Evolutionary conservation across 92 coral and sea anemone genomes (phyloP).

Genomic region (Desmophyllum pertusum): DNA sequence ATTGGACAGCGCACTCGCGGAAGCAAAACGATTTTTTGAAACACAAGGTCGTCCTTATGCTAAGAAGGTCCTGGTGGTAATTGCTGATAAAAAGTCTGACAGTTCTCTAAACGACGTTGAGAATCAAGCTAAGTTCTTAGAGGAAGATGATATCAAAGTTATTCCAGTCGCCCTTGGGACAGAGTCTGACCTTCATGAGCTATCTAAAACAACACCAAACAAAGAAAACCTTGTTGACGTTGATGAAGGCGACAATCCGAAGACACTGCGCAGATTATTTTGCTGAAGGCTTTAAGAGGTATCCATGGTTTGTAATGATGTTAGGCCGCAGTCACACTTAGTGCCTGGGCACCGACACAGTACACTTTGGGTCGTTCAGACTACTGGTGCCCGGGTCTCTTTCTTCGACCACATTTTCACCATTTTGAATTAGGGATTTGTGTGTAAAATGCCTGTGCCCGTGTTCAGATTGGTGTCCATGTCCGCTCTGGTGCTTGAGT

Average conservation of each 20-base stretch:
- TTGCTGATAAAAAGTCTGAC: constrained; percentile 57
- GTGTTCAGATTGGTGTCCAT: too few relatives aligned
- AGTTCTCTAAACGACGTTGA: constrained; percentile 47
- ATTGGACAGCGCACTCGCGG: constrained; percentile 60
- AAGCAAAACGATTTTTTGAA: constrained; percentile 61
- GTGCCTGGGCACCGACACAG: too few relatives aligned
- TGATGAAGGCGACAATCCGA: constrained; percentile 52
- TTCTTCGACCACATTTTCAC: too few relatives aligned
- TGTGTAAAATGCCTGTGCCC: too few relatives aligned
- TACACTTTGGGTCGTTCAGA: too few relatives aligned
- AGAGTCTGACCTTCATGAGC: constrained; percentile 50
- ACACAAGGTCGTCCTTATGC: constrained; percentile 79
- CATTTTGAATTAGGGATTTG: too few relatives aligned
- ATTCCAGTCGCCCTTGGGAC: constrained; percentile 78
- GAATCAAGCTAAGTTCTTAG: constrained; percentile 49
- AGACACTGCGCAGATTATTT: constrained; percentile 59
- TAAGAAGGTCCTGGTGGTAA: constrained; percentile 66
- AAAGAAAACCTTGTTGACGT: constrained; percentile 66
- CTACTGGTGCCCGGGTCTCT: too few relatives aligned
- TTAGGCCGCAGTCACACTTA: neutral
- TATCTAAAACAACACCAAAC: constrained; percentile 57
- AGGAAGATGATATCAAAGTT: constrained; percentile 66
- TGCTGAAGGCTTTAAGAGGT: constrained; percentile 69
- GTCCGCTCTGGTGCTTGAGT: too few relatives aligned
- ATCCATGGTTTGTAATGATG: neutral